Percentiles rank a stretch among this genome's conserved stretches.
Evolutionary conservation across 2,113 vertebrate genomes (phyloP).

Genomic region (Upupa epops): DNA sequence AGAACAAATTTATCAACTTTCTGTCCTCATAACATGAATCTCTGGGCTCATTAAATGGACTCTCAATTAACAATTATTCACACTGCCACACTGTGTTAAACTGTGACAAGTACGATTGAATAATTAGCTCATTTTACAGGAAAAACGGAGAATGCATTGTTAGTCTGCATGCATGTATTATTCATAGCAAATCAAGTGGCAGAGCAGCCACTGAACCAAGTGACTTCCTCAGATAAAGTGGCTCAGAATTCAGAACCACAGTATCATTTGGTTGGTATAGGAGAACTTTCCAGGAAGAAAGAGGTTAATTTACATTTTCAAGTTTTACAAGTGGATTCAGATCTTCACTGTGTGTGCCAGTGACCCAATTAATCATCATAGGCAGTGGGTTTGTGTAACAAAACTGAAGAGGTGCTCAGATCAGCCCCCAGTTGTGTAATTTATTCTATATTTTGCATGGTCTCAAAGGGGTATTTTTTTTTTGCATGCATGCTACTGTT

Average conservation of each 20-base stretch:
- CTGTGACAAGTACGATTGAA: background rate
- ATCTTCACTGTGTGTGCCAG: background rate
- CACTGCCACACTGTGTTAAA: background rate
- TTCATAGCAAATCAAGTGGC: background rate
- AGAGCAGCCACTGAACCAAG: background rate
- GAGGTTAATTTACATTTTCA: background rate
- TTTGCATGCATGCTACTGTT: background rate
- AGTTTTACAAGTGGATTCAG: background rate
- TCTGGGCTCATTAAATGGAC: background rate
- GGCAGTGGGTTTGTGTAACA: too few species aligned
- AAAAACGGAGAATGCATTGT: background rate
- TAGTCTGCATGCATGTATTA: background rate
- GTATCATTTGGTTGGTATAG: background rate
- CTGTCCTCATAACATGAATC: background rate
- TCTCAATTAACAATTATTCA: slow-evolving; percentile 23
- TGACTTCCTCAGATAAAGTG: background rate
- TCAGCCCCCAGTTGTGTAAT: rapidly evolving
- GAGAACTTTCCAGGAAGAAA: background rate
- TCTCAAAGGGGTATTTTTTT: background rate
- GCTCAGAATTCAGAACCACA: background rate
- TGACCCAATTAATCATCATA: background rate
- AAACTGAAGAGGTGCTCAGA: background rate
- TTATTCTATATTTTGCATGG: background rate
- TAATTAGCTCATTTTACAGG: slow-evolving; percentile 24
- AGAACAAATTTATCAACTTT: background rate